A percentile compares a stretch with the other conserved stretches of the same genome.
These are phyloP conservation scores for Epizoanthus illoricatus DNA, from an alignment of 92 coral and sea anemone species.

Conservation along the genomic window DNA sequence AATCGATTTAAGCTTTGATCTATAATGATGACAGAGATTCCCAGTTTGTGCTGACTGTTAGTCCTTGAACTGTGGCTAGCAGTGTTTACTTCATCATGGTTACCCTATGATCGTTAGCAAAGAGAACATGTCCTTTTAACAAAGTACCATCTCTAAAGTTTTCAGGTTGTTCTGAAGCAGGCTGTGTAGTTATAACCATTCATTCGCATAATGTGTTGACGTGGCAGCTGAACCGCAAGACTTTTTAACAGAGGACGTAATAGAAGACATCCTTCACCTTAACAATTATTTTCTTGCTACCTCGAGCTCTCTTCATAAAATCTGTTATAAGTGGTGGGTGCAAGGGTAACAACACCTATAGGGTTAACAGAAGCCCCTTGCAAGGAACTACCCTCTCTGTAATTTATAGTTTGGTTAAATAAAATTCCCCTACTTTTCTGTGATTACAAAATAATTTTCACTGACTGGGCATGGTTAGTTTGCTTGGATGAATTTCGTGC, in stretches of 20 bases:
- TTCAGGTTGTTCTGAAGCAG: constrained; percentile 29
- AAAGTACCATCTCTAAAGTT: constrained; percentile 56
- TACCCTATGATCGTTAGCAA: constrained; percentile 43
- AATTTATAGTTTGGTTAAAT: too few species aligned
- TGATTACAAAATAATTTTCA: too few species aligned
- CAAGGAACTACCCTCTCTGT: too few species aligned
- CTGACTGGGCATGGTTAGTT: too few species aligned
- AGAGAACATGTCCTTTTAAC: constrained; percentile 40
- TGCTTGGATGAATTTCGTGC: too few species aligned
- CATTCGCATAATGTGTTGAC: constrained; percentile 37
- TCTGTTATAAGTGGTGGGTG: neutral
- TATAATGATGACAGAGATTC: constrained; percentile 26
- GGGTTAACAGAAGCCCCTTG: too few species aligned
- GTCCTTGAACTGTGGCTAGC: constrained; percentile 36
- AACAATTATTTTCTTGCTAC: constrained; percentile 41
- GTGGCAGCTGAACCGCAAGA: constrained; percentile 37
- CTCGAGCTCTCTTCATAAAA: constrained; percentile 26
- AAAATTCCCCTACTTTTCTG: too few species aligned
- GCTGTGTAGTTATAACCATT: constrained; percentile 42
- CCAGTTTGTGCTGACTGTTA: constrained; percentile 40
- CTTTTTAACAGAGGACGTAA: constrained; percentile 47
- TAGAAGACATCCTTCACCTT: constrained; percentile 56
- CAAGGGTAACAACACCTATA: too few species aligned
- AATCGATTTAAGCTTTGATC: constrained; percentile 50
- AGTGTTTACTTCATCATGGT: constrained; percentile 53